phyloP scores from a whole-genome alignment of 1,140 invertebrate species.

The Nebria ingens region DNA sequence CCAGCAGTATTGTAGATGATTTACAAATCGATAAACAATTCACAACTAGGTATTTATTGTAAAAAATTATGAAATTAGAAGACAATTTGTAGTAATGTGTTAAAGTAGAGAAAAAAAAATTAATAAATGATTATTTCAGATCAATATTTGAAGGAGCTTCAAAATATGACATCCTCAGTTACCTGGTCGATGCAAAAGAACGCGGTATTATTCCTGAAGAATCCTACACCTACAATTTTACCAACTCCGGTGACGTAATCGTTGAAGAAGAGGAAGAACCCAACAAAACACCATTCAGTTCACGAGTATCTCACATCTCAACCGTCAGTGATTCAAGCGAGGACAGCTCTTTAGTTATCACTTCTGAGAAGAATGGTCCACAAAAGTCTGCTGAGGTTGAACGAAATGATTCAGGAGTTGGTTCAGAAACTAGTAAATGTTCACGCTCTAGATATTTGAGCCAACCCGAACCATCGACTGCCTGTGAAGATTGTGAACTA shows the following conservation, averaged over 20 bases:
- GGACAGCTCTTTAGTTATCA: slow-evolving; percentile 50
- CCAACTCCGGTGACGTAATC: slow-evolving; percentile 40
- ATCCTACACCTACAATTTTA: slow-evolving; percentile 45
- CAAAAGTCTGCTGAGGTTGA: slow-evolving; percentile 59
- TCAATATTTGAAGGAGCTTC: slow-evolving; percentile 77
- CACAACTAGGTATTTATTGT: slow-evolving; percentile 33
- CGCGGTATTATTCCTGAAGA: slow-evolving; percentile 54
- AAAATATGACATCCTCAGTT: slow-evolving; percentile 81
- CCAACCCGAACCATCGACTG: slow-evolving; percentile 37
- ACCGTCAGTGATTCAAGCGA: slow-evolving; percentile 58
- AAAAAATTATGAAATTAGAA: too few species aligned
- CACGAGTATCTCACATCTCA: slow-evolving; percentile 42
- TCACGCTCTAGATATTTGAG: slow-evolving; percentile 59
- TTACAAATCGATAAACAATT: slow-evolving; percentile 43
- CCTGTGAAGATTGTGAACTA: slow-evolving; percentile 69
- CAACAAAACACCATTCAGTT: slow-evolving; percentile 38
- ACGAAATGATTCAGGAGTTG: slow-evolving; percentile 86
- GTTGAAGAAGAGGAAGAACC: slow-evolving; percentile 43
- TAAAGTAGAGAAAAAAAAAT: slow-evolving; percentile 30
- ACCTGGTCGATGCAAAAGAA: slow-evolving; percentile 74
- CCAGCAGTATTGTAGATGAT: slow-evolving; percentile 47
- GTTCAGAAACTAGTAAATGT: slow-evolving; percentile 84
- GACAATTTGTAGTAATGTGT: too few species aligned
- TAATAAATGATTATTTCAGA: slow-evolving; percentile 33
- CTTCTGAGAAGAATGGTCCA: slow-evolving; percentile 37